phyloP scores from a whole-genome alignment of 1,140 invertebrate species.

The Carposina sasakii region DNA sequence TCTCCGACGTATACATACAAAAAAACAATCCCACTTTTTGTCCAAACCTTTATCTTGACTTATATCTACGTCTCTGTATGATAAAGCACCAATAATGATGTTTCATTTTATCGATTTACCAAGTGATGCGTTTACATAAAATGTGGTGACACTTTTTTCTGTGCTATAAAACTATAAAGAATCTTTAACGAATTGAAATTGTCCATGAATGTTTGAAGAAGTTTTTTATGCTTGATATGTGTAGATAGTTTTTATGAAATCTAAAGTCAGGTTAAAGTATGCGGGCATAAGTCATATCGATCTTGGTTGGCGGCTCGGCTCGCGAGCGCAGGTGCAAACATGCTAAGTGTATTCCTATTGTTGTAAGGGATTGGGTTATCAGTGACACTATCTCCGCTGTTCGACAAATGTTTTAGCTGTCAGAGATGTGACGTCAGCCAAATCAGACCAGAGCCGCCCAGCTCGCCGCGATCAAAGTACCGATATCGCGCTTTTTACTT shows the following conservation, averaged over 20 bases:
- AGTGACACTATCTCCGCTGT: conserved; percentile 66
- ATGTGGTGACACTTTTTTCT: conserved; percentile 52
- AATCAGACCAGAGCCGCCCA: conserved; percentile 42
- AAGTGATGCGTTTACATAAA: conserved; percentile 42
- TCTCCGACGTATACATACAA: conserved; percentile 55
- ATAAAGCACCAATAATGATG: conserved; percentile 71
- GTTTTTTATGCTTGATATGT: too few relatives aligned
- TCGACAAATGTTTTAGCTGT: conserved; percentile 71
- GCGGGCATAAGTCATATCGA: conserved; percentile 50
- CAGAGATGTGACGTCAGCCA: conserved; percentile 68
- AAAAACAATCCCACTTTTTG: conserved; percentile 59
- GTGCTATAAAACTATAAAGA: not conserved
- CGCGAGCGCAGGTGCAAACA: conserved; percentile 67
- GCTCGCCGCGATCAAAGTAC: conserved; percentile 38
- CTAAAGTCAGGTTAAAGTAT: conserved; percentile 46
- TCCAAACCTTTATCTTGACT: conserved; percentile 51
- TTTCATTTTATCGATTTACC: conserved; percentile 60
- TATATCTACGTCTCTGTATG: conserved; percentile 56
- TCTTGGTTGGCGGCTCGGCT: conserved; percentile 27
- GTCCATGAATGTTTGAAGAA: too few relatives aligned
- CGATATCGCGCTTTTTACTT: conserved; percentile 44
- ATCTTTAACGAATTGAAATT: too few relatives aligned
- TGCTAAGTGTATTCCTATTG: conserved; percentile 70
- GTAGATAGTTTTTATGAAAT: too few relatives aligned
- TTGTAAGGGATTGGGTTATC: conserved; percentile 70